phyloP scores from a whole-genome alignment of 2,113 vertebrate genomes.

The Parotia lawesii region DNA sequence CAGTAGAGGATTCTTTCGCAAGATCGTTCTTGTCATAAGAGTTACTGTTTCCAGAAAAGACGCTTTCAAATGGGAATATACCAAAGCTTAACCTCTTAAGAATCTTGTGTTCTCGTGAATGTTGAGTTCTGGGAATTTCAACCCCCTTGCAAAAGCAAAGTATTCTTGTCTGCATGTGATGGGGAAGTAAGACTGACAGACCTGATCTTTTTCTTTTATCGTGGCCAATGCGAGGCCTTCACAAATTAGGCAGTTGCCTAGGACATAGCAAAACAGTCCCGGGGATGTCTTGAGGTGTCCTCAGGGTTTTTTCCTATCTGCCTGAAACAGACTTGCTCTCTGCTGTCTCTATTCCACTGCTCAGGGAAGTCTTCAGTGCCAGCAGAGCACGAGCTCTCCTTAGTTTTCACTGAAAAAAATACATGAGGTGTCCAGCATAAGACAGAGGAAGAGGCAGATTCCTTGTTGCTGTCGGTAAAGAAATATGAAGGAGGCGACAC shows the following conservation, averaged over 20 bases:
- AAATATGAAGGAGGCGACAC: neutral
- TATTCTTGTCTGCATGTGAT: neutral
- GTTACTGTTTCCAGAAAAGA: neutral
- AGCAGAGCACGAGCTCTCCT: neutral
- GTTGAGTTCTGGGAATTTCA: neutral
- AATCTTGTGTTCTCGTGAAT: neutral
- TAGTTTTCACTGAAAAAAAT: neutral
- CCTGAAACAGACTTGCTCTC: neutral
- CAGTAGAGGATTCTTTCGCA: neutral
- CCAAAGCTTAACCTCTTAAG: neutral
- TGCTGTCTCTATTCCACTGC: neutral
- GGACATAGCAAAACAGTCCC: neutral
- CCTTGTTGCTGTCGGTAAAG: neutral
- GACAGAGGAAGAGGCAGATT: neutral
- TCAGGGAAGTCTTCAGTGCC: neutral
- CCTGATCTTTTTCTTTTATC: neutral
- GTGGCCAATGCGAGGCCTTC: neutral
- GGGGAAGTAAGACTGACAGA: neutral
- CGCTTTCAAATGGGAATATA: neutral
- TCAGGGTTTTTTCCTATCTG: neutral
- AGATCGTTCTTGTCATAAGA: neutral
- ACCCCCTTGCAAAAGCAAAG: neutral
- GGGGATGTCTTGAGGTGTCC: neutral
- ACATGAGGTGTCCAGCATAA: neutral
- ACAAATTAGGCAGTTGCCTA: neutral